These are phyloP conservation scores for Paracyclopina nana DNA, from an alignment of 1,140 invertebrate species.

Conservation along the genomic window DNA sequence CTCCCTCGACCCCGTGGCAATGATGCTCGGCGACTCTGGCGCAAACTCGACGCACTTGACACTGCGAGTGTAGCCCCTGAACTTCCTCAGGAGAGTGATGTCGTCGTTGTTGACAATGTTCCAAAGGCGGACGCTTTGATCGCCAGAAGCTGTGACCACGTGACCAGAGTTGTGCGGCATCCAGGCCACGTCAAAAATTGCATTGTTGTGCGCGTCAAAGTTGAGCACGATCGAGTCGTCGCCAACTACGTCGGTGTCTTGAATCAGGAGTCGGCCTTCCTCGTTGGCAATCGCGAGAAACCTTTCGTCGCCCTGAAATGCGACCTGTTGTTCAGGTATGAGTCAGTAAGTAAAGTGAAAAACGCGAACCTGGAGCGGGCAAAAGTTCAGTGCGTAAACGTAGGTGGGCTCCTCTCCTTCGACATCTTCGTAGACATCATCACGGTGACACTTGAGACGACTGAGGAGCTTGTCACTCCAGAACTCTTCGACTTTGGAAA, in stretches of 20 bases:
- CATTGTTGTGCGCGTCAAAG: conserved; percentile 53
- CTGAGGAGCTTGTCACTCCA: too few species aligned
- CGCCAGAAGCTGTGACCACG: conserved; percentile 59
- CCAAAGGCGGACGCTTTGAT: conserved; percentile 54
- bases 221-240: too few species aligned
- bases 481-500: too few species aligned
- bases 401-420: too few species aligned
- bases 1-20: conserved; percentile 63
- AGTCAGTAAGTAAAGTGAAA: too few species aligned
- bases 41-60: conserved; percentile 53
- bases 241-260: conserved; percentile 4
- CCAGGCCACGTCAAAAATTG: conserved; percentile 71
- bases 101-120: conserved; percentile 31
- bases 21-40: conserved; percentile 39
- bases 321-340: too few species aligned
- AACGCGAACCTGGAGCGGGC: too few species aligned
- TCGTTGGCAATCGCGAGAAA: conserved; percentile 61
- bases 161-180: conserved; percentile 41
- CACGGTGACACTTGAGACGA: too few species aligned
- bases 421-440: too few species aligned
- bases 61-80: conserved; percentile 49
- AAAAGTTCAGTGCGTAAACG: too few species aligned
- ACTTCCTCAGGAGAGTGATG: conserved; percentile 33
- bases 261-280: conserved; percentile 42
- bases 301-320: too few species aligned